phyloP scores from a whole-genome alignment of 2,797 vertebrate species.

The Salmo trutta region DNA sequence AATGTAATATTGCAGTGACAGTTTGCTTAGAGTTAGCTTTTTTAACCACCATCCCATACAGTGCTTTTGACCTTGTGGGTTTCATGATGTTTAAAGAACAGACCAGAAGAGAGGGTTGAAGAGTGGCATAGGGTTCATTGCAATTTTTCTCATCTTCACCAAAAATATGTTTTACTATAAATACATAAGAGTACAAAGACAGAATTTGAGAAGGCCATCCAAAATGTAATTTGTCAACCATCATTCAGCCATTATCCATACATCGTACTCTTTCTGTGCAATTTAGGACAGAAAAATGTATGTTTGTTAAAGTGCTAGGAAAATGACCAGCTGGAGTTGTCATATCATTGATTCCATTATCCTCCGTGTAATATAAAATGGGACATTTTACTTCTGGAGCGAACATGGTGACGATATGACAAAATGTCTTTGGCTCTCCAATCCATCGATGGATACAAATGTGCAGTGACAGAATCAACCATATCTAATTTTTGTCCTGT shows the following conservation, averaged over 20 bases:
- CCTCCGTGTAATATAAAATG: too few species aligned
- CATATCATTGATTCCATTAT: too few species aligned
- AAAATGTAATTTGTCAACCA: not conserved
- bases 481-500: too few species aligned
- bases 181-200: not conserved
- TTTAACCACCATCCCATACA: not conserved
- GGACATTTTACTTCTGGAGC: too few species aligned
- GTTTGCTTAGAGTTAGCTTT: too few species aligned
- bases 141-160: not conserved
- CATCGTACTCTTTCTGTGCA: too few species aligned
- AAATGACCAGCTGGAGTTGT: too few species aligned
- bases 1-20: not conserved
- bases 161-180: not conserved
- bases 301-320: too few species aligned
- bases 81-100: not conserved
- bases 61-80: not conserved
- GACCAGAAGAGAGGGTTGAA: not conserved
- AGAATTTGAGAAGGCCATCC: not conserved
- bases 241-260: not conserved
- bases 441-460: not conserved
- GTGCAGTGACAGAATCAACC: not conserved
- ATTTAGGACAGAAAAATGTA: too few species aligned
- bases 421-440: not conserved
- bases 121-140: not conserved
- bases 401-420: not conserved